phyloP scores from a whole-genome alignment of 2,888 invertebrate genomes.

The Tipula unca region DNA sequence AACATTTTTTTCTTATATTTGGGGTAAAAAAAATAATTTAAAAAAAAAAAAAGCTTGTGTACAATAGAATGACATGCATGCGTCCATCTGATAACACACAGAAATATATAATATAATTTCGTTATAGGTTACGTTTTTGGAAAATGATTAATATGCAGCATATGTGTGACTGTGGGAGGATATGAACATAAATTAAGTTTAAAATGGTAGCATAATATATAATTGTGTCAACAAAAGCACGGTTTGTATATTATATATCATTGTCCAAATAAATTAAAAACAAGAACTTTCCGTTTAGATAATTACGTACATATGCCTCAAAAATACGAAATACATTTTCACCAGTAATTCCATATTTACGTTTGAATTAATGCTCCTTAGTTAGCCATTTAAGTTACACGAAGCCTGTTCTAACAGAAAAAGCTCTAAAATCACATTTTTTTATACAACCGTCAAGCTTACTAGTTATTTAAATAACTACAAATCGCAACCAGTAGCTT shows the following conservation, averaged over 20 bases:
- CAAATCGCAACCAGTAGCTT: too few relatives aligned
- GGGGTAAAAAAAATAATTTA: background rate
- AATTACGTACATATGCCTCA: too few relatives aligned
- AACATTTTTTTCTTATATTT: background rate
- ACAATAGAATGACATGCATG: background rate
- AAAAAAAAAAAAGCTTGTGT: background rate
- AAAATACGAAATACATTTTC: too few relatives aligned
- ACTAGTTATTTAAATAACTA: too few relatives aligned
- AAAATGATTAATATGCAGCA: constrained; percentile 2
- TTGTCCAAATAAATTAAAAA: too few relatives aligned
- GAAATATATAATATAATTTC: background rate
- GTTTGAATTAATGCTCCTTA: too few relatives aligned
- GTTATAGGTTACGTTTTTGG: background rate
- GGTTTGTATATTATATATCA: background rate
- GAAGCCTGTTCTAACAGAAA: too few relatives aligned
- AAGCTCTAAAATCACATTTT: too few relatives aligned
- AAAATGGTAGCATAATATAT: background rate
- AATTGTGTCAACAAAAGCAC: background rate
- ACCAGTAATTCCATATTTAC: too few relatives aligned
- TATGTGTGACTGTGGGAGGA: background rate
- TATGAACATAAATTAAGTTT: background rate
- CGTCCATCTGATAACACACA: constrained; percentile 1
- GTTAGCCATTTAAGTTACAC: too few relatives aligned
- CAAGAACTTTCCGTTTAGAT: too few relatives aligned
- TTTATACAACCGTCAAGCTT: too few relatives aligned